Conservation (phyloP, 2,888 invertebrate genomes). For the Mesopsocus fuscifrons region DNA sequence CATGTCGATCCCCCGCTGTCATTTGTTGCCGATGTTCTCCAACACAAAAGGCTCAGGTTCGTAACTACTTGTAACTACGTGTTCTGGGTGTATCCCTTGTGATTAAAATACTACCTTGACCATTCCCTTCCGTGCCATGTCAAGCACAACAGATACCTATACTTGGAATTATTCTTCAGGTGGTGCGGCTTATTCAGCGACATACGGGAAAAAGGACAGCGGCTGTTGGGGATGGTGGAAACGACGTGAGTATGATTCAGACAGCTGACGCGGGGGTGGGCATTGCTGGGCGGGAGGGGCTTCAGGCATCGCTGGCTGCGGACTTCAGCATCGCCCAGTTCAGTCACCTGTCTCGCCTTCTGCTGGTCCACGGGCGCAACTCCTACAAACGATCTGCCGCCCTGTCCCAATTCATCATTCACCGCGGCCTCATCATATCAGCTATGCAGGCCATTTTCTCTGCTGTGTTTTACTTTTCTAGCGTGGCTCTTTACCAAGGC, state of each 20-base stretch:
- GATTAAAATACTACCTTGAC: too few relatives aligned
- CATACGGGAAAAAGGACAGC: slow-evolving; percentile 40
- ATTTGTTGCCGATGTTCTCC: slow-evolving; percentile 57
- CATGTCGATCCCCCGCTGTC: slow-evolving; percentile 50
- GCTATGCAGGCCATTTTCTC: slow-evolving; percentile 98
- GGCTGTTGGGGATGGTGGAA: slow-evolving; percentile 44
- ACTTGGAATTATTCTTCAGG: too few relatives aligned
- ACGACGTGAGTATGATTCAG: slow-evolving; percentile 54
- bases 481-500: slow-evolving; percentile 96
- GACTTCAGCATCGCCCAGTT: slow-evolving; percentile 92
- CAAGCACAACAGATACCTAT: too few relatives aligned
- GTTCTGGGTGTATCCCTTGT: too few relatives aligned
- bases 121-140: too few relatives aligned
- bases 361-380: slow-evolving; percentile 82
- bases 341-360: slow-evolving; percentile 57
- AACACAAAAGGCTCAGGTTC: slow-evolving; percentile 45
- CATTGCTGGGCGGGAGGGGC: slow-evolving; percentile 77
- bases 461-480: slow-evolving; percentile 96
- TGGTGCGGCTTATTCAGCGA: slow-evolving; percentile 41
- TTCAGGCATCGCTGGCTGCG: slow-evolving; percentile 88
- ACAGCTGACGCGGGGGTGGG: slow-evolving; percentile 53
- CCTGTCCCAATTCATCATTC: slow-evolving; percentile 95
- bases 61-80: not conserved
- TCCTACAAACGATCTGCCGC: slow-evolving; percentile 93
- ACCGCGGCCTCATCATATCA: slow-evolving; percentile 93